phyloP scores from a whole-genome alignment of 2,888 invertebrate genomes.

The Drosophila ezoana region DNA sequence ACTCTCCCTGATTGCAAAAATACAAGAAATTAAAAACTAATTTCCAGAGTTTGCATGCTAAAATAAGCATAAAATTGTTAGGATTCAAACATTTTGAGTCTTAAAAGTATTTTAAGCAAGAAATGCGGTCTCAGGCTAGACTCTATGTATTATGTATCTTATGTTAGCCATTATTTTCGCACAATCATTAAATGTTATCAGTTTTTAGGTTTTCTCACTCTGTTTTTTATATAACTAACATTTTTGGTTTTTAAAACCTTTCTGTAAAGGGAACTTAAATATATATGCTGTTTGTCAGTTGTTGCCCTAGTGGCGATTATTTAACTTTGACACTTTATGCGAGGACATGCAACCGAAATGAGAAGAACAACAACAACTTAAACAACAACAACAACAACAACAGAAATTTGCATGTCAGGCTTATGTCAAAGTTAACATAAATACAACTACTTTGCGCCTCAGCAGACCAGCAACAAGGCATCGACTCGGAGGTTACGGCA shows the following conservation, averaged over 20 bases:
- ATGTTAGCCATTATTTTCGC: too few relatives aligned
- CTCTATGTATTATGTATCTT: too few relatives aligned
- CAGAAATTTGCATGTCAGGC: constrained; percentile 73
- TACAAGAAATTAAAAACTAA: too few relatives aligned
- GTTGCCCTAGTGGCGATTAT: constrained; percentile 57
- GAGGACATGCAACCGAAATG: constrained; percentile 64
- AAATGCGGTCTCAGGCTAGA: too few relatives aligned
- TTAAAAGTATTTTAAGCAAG: too few relatives aligned
- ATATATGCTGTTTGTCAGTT: not conserved
- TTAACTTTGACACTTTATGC: constrained; percentile 73
- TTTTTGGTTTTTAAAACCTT: too few relatives aligned
- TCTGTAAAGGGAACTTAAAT: too few relatives aligned
- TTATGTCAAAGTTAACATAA: constrained; percentile 80
- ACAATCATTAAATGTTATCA: too few relatives aligned
- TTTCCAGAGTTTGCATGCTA: not conserved
- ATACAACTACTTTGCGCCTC: constrained; percentile 74
- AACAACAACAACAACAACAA: constrained; percentile 9
- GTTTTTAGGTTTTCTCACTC: too few relatives aligned
- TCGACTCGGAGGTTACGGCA: constrained; percentile 19
- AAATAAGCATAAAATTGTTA: not conserved
- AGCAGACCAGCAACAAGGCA: constrained; percentile 18
- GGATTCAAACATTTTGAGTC: too few relatives aligned
- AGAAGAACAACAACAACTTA: constrained; percentile 16
- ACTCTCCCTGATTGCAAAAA: not conserved
- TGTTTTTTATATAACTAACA: too few relatives aligned